These are phyloP conservation scores for Anthoscopus minutus DNA, from an alignment of 2,113 vertebrate genomes.

Conservation along the genomic window DNA sequence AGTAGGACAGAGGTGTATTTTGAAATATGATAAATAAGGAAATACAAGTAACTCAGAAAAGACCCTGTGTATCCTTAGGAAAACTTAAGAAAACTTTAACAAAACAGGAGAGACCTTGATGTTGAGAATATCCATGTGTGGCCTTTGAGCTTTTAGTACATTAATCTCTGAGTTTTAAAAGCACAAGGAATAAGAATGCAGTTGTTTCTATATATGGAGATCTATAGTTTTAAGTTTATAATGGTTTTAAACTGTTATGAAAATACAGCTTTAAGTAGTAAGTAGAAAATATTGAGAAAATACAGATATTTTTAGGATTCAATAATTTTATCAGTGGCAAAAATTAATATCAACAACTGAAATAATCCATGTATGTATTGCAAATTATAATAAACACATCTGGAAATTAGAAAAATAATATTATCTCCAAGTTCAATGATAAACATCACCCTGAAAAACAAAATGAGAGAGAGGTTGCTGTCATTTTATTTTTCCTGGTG, in stretches of 20 bases:
- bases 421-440: background rate
- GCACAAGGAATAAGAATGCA: background rate
- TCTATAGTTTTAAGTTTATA: background rate
- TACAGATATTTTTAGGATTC: background rate
- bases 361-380: background rate
- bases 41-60: background rate
- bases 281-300: background rate
- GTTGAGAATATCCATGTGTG: background rate
- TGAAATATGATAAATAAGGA: background rate
- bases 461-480: background rate
- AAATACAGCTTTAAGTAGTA: no score
- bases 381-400: background rate
- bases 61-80: background rate
- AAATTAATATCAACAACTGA: background rate
- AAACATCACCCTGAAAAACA: background rate
- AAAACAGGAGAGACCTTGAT: background rate
- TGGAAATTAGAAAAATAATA: background rate
- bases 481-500: background rate
- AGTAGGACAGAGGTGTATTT: background rate
- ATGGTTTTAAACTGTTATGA: no score
- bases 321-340: background rate
- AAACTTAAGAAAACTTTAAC: background rate
- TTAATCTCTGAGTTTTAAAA: background rate
- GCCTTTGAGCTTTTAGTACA: background rate
- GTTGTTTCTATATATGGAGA: background rate